A percentile compares a stretch with the other conserved stretches of the same genome.
Conservation (phyloP, 2,113 vertebrate species). For the Ramphastos sulfuratus region DNA sequence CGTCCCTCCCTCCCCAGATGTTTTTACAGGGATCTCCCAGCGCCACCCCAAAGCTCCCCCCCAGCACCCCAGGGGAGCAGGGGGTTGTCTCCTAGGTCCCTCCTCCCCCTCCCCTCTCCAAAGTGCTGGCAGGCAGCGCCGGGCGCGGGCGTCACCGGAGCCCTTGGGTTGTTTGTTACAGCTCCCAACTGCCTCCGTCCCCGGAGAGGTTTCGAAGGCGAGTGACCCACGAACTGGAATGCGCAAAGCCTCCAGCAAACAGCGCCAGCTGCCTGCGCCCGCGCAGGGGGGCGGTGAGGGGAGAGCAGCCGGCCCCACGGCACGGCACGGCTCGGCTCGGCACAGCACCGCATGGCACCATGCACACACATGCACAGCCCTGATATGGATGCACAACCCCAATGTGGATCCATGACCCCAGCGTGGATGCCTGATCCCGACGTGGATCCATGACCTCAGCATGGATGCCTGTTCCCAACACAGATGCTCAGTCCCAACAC, state of each 20-base stretch:
- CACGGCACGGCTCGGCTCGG: neutral
- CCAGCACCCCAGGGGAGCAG: neutral
- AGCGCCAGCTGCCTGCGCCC: constrained; percentile 60
- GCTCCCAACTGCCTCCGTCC: constrained; percentile 50
- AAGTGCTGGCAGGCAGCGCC: neutral
- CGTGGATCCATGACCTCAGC: too few relatives aligned
- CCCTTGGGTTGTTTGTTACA: constrained; percentile 42
- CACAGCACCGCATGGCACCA: accelerated
- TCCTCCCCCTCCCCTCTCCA: too few relatives aligned
- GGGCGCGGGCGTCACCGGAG: constrained; percentile 4
- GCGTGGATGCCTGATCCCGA: neutral
- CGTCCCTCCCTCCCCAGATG: neutral
- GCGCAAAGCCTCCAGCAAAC: constrained; percentile 66
- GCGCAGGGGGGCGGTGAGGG: neutral
- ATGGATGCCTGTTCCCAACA: too few relatives aligned
- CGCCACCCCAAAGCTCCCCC: neutral
- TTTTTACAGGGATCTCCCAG: neutral
- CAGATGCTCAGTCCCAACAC: too few relatives aligned
- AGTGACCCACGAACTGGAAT: constrained; percentile 67
- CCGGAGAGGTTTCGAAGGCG: constrained; percentile 56
- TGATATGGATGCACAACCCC: neutral
- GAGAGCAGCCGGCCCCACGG: neutral
- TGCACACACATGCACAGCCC: neutral
- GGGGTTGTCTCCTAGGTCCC: neutral
- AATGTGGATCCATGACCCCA: neutral